phyloP scores from a whole-genome alignment of 2,113 vertebrate species.

The Chitala chitala region DNA sequence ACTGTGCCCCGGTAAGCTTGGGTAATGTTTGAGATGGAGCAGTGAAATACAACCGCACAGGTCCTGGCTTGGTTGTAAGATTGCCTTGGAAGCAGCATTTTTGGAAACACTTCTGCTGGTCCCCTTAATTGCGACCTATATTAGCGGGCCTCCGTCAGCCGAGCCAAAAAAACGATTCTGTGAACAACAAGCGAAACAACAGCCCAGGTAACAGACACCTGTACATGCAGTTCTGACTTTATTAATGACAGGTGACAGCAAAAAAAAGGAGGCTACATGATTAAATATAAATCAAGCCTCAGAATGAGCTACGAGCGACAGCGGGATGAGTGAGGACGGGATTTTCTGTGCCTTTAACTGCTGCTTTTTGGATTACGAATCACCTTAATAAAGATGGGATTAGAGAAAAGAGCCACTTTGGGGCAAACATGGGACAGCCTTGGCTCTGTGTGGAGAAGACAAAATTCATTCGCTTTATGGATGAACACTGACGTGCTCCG shows the following conservation, averaged over 20 bases:
- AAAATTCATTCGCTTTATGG: not conserved
- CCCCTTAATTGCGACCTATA: too few relatives aligned
- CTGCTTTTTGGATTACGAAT: not conserved
- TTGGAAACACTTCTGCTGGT: not conserved
- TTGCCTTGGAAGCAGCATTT: not conserved
- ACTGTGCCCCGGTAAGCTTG: not conserved
- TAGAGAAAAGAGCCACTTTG: not conserved
- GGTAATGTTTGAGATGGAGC: not conserved
- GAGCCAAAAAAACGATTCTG: too few relatives aligned
- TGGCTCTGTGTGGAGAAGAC: not conserved
- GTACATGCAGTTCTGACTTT: too few relatives aligned
- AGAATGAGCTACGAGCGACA: too few relatives aligned
- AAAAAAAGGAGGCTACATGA: too few relatives aligned
- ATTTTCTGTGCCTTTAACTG: not conserved
- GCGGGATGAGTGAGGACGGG: not conserved
- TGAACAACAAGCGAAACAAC: too few relatives aligned
- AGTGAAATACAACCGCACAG: not conserved
- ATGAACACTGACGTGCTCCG: not conserved
- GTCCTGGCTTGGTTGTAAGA: not conserved
- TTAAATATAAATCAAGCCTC: too few relatives aligned
- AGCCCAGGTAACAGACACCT: too few relatives aligned
- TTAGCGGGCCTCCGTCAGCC: too few relatives aligned
- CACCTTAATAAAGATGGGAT: not conserved
- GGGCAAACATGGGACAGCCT: not conserved
- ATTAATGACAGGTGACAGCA: too few relatives aligned